Conservation (phyloP, 2,797 vertebrate genomes). For the Acanthurus lineatus region DNA sequence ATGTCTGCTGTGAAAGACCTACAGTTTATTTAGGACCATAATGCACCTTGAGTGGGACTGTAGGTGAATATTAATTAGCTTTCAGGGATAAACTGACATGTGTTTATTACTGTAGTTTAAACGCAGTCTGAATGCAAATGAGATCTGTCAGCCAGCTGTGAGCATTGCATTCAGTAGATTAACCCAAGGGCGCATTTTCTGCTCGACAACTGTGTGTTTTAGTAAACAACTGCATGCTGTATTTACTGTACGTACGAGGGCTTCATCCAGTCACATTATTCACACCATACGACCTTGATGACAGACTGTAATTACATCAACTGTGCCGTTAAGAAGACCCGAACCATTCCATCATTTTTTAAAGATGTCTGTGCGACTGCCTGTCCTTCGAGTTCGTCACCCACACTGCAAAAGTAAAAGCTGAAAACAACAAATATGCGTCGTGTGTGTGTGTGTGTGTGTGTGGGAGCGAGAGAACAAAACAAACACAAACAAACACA, state of each 20-base stretch:
- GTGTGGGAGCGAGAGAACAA: conserved; percentile 46
- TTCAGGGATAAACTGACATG: not conserved
- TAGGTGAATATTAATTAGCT: not conserved
- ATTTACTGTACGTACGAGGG: not conserved
- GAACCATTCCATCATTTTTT: conserved; percentile 22
- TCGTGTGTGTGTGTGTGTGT: not conserved
- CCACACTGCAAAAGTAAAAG: too few species aligned
- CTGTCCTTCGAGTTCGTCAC: not conserved
- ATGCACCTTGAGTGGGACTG: not conserved
- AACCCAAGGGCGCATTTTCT: too few species aligned
- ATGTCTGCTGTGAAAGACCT: too few species aligned
- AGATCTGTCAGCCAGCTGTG: not conserved
- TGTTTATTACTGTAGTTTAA: not conserved
- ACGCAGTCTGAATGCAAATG: not conserved
- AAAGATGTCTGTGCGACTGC: not conserved
- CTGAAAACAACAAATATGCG: too few species aligned
- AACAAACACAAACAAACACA: conserved; percentile 30
- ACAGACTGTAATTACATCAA: conserved; percentile 19
- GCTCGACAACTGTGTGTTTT: not conserved
- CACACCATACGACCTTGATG: not conserved
- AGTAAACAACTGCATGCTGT: not conserved
- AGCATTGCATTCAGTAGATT: too few species aligned
- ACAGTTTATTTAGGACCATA: too few species aligned
- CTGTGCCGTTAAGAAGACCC: conserved; percentile 1
- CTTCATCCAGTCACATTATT: not conserved